phyloP scores from a whole-genome alignment of 2,797 vertebrate species.

The Ptychobarbus kaznakovi region DNA sequence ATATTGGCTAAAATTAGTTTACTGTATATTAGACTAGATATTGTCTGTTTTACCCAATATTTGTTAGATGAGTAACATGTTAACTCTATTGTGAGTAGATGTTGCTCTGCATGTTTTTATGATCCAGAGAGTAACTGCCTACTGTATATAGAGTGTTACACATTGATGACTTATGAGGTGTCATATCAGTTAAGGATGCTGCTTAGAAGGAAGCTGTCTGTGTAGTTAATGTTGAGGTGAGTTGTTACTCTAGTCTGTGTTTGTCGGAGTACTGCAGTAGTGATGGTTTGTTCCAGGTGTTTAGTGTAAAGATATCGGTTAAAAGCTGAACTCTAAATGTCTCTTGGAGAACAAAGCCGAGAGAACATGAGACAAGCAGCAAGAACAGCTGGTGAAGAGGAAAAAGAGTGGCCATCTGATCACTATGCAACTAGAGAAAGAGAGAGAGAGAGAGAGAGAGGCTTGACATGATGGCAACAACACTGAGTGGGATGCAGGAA shows the following conservation, averaged over 20 bases:
- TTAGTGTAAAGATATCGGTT: slow-evolving; percentile 27
- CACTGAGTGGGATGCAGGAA: slow-evolving; percentile 38
- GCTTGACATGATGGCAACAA: slow-evolving; percentile 23
- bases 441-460: slow-evolving; percentile 34
- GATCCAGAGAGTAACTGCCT: background rate
- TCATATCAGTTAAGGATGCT: background rate
- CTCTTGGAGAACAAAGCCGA: slow-evolving; percentile 21
- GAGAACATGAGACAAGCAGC: slow-evolving; percentile 42
- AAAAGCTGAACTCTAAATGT: slow-evolving; percentile 36
- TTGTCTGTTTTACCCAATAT: background rate
- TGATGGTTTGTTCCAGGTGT: slow-evolving; percentile 6
- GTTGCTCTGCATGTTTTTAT: background rate
- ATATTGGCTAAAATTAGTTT: background rate
- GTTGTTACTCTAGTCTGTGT: background rate
- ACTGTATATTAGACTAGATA: background rate
- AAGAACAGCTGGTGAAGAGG: slow-evolving; percentile 42
- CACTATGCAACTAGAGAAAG: slow-evolving; percentile 23
- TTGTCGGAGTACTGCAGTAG: background rate
- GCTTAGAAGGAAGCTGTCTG: background rate
- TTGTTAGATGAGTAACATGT: background rate
- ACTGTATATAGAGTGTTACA: background rate
- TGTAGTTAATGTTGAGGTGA: background rate
- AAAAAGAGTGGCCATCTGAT: slow-evolving; percentile 25
- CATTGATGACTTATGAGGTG: background rate
- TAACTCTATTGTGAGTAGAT: background rate